phyloP scores from a whole-genome alignment of 1,140 invertebrate species.

The Caenorhabditis brenneri region DNA sequence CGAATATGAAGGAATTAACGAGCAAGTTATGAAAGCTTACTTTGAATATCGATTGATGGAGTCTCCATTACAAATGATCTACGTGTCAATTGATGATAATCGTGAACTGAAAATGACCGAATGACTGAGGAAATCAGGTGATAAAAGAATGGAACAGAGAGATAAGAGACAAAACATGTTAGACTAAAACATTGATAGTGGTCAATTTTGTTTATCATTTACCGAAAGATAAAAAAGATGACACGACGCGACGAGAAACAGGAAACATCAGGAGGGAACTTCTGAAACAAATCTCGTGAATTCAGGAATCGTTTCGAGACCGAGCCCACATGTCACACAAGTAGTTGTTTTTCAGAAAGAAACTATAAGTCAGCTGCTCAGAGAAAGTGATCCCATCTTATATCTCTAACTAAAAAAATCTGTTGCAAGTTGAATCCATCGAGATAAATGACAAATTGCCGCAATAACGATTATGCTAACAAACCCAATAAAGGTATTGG shows the following conservation, averaged over 20 bases:
- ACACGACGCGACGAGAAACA: background rate
- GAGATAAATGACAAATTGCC: too few species aligned
- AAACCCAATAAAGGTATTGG: too few species aligned
- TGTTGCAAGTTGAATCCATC: too few species aligned
- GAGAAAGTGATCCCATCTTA: too few species aligned
- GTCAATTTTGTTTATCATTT: background rate
- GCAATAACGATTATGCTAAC: too few species aligned
- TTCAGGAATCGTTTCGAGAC: too few species aligned
- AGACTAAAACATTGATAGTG: background rate
- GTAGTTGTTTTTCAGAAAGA: background rate
- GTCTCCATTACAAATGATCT: constrained; percentile 28
- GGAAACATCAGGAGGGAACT: background rate
- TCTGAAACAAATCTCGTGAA: background rate
- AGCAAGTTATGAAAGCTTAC: background rate
- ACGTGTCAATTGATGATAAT: background rate
- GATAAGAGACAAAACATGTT: background rate
- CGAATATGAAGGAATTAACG: background rate
- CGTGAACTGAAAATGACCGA: background rate
- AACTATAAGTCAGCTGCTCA: background rate
- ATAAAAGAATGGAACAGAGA: background rate
- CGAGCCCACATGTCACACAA: background rate
- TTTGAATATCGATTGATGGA: constrained; percentile 44
- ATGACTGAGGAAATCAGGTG: background rate
- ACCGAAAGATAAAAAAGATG: background rate
- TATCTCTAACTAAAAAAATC: too few species aligned